Evolutionary conservation across 2,797 vertebrate genomes (phyloP).

Genomic region (Labeo calbasu): DNA sequence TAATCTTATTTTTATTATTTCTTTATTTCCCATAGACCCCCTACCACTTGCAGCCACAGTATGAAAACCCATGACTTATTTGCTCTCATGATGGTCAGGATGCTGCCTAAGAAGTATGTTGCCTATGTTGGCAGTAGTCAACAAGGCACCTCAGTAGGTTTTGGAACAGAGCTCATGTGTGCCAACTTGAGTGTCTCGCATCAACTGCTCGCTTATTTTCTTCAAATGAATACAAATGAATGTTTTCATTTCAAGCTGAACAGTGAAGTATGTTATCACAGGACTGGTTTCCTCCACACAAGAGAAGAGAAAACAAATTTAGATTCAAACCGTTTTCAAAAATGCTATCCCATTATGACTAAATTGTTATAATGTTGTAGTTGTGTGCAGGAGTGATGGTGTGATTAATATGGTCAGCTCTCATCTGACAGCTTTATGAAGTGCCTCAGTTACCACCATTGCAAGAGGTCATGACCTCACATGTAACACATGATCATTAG

Average conservation of each 20-base stretch:
- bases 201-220: slow-evolving; percentile 62
- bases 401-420: slow-evolving; percentile 47
- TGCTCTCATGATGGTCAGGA: not conserved
- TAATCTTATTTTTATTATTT: not conserved
- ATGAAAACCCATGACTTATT: not conserved
- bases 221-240: slow-evolving; percentile 79
- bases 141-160: not conserved
- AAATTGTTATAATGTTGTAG: slow-evolving; percentile 64
- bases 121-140: not conserved
- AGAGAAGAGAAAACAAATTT: slow-evolving; percentile 74
- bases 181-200: slow-evolving; percentile 43
- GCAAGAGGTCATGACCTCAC: slow-evolving; percentile 21
- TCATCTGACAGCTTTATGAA: slow-evolving; percentile 55
- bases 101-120: not conserved
- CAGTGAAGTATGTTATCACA: slow-evolving; percentile 78
- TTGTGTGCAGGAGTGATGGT: slow-evolving; percentile 32
- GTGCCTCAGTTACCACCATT: slow-evolving; percentile 20
- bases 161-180: not conserved
- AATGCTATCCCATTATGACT: slow-evolving; percentile 53
- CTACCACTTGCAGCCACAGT: not conserved
- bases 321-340: slow-evolving; percentile 60
- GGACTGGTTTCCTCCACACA: slow-evolving; percentile 66
- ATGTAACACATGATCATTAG: not conserved
- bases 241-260: slow-evolving; percentile 79
- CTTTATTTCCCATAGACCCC: not conserved